Base-by-base conservation (phyloP, 30 jellyfish, hydroid and myxozoan genomes). In the Cassiopea xamachana region DNA sequence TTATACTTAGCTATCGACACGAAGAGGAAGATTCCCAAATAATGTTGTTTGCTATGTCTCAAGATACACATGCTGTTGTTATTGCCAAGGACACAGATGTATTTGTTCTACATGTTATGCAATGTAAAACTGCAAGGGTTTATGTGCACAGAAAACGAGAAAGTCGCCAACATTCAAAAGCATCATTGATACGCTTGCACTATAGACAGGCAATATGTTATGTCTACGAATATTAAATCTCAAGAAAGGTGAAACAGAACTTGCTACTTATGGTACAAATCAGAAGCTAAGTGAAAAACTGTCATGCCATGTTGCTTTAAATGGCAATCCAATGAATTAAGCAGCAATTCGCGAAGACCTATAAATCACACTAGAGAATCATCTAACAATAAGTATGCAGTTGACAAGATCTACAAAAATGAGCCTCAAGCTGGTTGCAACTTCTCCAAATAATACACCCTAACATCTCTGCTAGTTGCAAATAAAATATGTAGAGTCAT, bases 361-460 rank as follows among this genome's bases (percentile, higher is more conserved):
- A 19, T 61, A 80, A 58, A 80, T 55, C 80, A 80, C 88, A 79
- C 88, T 80, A 2, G 88, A 80, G n/a, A 60, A 55, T 55, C 88
- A 80, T 48, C 88, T 55, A 62, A 80, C 80, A 55, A 55, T 80
- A 80, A 60, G 78, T 43, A 4, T 45, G 61, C 88, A 80, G 19
- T 80, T 80, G 78, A 80, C 12, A 80, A 80, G 78, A 80, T 80
- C 88, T 80, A 80, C 88, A n/a, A n/a, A 80, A 80, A 80, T 46
- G 78, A 49, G 88, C 88, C 88, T 80, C 77, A 58, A 80, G 46
- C 55, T 80, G 78, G 61, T n/a, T 82, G 47, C 61, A 82, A 61
- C 90, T 82, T 3, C 82, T 82, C 69, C 90, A 82, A 48, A 71
- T 73, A 64, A 82, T 82, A 16, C 71, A 83, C 12, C 90, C 90